Evolutionary conservation across 1,140 invertebrate species (phyloP).

Genomic region (Oedothorax gibbosus): DNA sequence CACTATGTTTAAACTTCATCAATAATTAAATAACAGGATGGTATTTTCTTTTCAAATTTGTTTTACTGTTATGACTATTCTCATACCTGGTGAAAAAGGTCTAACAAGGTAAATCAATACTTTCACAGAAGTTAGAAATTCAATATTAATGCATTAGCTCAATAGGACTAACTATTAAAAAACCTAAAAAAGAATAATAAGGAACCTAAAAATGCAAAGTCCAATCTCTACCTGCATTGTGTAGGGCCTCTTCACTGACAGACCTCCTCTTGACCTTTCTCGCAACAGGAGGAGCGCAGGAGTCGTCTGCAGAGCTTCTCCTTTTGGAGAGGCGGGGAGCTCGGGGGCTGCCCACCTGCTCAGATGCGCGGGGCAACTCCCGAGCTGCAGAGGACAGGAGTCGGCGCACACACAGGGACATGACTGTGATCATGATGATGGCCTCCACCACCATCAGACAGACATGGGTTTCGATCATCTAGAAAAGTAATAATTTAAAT

Average conservation of each 20-base stretch:
- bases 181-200: too few species aligned
- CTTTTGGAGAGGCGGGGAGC: conserved; percentile 32
- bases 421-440: conserved; percentile 58
- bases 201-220: too few species aligned
- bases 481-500: not conserved
- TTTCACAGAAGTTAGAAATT: too few species aligned
- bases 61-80: too few species aligned
- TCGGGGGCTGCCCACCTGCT: too few species aligned
- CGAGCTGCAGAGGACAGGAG: conserved; percentile 24
- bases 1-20: too few species aligned
- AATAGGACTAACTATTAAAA: too few species aligned
- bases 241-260: conserved; percentile 47
- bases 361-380: conserved; percentile 12
- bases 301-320: conserved; percentile 37
- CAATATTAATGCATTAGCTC: too few species aligned
- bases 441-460: conserved; percentile 58
- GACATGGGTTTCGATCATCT: conserved; percentile 60
- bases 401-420: conserved; percentile 57
- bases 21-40: too few species aligned
- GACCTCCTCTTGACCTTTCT: conserved; percentile 54
- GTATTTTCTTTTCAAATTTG: too few species aligned
- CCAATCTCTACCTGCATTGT: conserved; percentile 44
- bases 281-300: conserved; percentile 46
- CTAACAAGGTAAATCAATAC: too few species aligned
- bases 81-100: too few species aligned